Conservation (phyloP, 1,140 invertebrate species). For the Asobara japonica region DNA sequence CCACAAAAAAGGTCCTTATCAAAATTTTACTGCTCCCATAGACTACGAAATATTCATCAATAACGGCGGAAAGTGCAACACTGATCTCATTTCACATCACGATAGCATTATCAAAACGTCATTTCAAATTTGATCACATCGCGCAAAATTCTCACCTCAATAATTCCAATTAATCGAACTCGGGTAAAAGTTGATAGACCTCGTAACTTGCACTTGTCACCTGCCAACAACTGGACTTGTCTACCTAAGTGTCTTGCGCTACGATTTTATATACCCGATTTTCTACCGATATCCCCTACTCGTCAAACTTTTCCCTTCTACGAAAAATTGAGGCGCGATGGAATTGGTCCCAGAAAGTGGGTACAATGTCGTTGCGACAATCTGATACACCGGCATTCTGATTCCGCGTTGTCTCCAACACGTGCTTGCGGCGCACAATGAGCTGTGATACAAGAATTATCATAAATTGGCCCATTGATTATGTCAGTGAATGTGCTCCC, state of each 20-base stretch:
- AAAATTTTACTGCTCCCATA: too few relatives aligned
- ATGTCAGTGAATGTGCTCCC: not conserved
- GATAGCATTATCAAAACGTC: not conserved
- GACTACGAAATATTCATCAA: too few relatives aligned
- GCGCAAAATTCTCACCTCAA: not conserved
- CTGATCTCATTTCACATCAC: not conserved
- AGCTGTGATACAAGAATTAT: not conserved
- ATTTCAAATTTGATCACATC: not conserved
- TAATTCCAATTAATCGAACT: not conserved
- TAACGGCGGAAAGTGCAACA: too few relatives aligned
- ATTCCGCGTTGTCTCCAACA: constrained; percentile 23
- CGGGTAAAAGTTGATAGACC: not conserved
- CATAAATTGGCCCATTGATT: not conserved
- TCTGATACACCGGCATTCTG: constrained; percentile 11
- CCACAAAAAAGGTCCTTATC: too few relatives aligned
- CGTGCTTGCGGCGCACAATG: not conserved
- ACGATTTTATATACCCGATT: constrained; percentile 29
- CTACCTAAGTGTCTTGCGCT: not conserved
- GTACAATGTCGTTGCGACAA: constrained; percentile 21
- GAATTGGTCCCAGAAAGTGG: not conserved
- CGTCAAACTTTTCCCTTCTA: not conserved
- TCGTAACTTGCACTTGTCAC: constrained; percentile 31
- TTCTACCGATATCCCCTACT: not conserved
- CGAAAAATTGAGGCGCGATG: not conserved
- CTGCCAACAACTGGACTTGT: constrained; percentile 9